Evolutionary conservation across 2,797 vertebrate genomes (phyloP).

Genomic region (Sitta carolinensis): DNA sequence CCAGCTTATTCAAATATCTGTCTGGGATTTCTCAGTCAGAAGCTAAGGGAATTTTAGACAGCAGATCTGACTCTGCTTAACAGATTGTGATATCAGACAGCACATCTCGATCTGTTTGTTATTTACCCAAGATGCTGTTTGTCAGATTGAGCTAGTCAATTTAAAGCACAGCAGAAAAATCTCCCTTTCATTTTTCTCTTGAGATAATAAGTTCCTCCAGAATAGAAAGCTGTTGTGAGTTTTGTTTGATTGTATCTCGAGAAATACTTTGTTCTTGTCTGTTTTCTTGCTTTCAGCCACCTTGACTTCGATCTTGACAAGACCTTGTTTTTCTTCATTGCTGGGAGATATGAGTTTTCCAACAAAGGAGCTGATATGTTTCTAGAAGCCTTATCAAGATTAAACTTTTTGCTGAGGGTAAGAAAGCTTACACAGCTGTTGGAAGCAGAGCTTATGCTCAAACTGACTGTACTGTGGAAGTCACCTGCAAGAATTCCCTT

Average conservation of each 20-base stretch:
- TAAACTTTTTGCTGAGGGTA: conserved; percentile 94
- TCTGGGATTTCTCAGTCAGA: conserved; percentile 4
- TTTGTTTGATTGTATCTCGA: not conserved
- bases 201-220: not conserved
- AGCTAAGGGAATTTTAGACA: not conserved
- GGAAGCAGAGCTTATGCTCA: not conserved
- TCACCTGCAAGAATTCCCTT: not conserved
- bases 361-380: conserved; percentile 98
- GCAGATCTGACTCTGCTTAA: not conserved
- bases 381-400: conserved; percentile 91
- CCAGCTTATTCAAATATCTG: not conserved
- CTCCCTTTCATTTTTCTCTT: not conserved
- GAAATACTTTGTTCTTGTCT: conserved; percentile 9
- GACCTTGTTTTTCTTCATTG: conserved; percentile 95
- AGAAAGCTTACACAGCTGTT: not conserved
- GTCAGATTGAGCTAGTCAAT: not conserved
- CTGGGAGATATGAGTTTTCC: conserved; percentile 94
- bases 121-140: not conserved
- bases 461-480: not conserved
- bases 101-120: not conserved
- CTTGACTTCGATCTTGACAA: conserved; percentile 95
- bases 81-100: not conserved
- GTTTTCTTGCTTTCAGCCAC: conserved; percentile 80
- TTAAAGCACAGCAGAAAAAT: not conserved
- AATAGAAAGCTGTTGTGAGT: not conserved